phyloP scores from a whole-genome alignment of 2,113 vertebrate species.

The Passer domesticus region DNA sequence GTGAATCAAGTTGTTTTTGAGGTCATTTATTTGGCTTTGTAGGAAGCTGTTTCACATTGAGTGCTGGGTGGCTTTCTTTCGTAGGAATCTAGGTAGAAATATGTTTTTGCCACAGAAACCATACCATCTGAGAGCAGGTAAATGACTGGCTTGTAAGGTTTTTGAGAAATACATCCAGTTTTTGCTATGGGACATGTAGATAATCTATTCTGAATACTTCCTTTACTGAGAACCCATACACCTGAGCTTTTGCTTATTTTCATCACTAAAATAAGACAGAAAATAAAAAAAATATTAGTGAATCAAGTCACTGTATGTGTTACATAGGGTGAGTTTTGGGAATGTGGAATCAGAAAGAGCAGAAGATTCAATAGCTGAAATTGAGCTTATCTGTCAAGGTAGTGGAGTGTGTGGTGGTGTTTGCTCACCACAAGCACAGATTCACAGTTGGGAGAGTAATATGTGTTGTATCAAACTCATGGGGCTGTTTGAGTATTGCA shows the following conservation, averaged over 20 bases:
- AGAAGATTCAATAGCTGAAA: not conserved
- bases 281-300: not conserved
- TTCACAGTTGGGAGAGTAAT: not conserved
- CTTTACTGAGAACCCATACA: not conserved
- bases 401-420: not conserved
- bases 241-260: not conserved
- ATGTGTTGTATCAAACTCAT: not conserved
- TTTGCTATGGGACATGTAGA: not conserved
- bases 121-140: fast-evolving
- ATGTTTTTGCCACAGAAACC: not conserved
- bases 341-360: not conserved
- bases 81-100: not conserved
- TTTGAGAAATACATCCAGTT: not conserved
- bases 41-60: not conserved
- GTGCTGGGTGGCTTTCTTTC: not conserved
- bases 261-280: not conserved
- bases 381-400: not conserved
- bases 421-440: not conserved
- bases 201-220: not conserved
- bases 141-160: not conserved
- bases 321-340: not conserved
- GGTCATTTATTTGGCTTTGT: not conserved
- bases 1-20: not conserved
- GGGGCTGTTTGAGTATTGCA: not conserved
- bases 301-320: fast-evolving